phyloP scores from a whole-genome alignment of 2,888 invertebrate genomes.

The Pristionchus mayeri region DNA sequence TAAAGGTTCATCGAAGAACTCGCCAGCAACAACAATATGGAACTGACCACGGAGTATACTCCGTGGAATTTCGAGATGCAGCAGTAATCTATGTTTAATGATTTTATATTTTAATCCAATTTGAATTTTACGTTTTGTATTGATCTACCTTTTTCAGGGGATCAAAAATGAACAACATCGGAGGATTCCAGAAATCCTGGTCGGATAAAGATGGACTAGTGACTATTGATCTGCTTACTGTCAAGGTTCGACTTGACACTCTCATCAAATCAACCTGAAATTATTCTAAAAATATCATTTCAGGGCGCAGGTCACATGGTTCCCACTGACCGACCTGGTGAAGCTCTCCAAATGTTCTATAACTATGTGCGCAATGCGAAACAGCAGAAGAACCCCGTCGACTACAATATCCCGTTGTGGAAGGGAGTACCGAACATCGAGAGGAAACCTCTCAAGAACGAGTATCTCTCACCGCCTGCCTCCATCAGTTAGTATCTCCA shows the following conservation, averaged over 20 bases:
- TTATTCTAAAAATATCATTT: too few species aligned
- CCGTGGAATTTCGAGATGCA: slow-evolving; percentile 70
- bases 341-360: slow-evolving; percentile 80
- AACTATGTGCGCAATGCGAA: slow-evolving; percentile 3
- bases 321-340: slow-evolving; percentile 86
- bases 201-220: slow-evolving; percentile 47
- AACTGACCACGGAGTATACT: slow-evolving; percentile 50
- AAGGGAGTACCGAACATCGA: background rate
- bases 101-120: too few species aligned
- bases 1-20: slow-evolving; percentile 70
- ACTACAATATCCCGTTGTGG: slow-evolving; percentile 12
- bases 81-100: too few species aligned
- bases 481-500: background rate
- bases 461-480: background rate
- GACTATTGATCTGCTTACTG: slow-evolving; percentile 63
- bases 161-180: slow-evolving; percentile 46
- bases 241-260: slow-evolving; percentile 54
- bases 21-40: slow-evolving; percentile 58
- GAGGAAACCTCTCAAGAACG: background rate
- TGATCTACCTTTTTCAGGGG: too few species aligned
- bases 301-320: slow-evolving; percentile 86
- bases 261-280: too few species aligned
- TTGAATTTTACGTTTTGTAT: too few species aligned
- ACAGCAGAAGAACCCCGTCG: background rate
- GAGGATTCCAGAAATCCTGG: slow-evolving; percentile 61